Percentiles rank a stretch among this genome's conserved stretches.
These are phyloP conservation scores for Drosophila murphyi DNA, from an alignment of 1,140 invertebrate species.

Conservation along the genomic window DNA sequence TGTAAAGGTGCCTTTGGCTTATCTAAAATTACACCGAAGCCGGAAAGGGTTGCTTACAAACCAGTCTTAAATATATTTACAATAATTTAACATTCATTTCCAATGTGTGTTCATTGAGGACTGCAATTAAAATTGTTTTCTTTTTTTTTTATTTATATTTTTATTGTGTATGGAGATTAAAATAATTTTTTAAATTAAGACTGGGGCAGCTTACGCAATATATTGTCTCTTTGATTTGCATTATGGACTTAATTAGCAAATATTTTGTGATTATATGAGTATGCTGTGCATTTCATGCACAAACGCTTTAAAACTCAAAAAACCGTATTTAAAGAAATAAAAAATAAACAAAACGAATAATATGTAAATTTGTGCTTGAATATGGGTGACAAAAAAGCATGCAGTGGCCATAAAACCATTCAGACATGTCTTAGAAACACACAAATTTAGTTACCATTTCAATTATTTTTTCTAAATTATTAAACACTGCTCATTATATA, in stretches of 20 bases:
- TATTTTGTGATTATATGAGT: constrained; percentile 31
- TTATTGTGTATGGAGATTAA: too few relatives aligned
- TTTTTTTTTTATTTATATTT: constrained; percentile 27
- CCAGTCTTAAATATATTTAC: constrained; percentile 44
- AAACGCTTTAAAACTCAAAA: constrained; percentile 61
- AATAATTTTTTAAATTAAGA: constrained; percentile 53
- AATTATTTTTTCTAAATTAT: constrained; percentile 23
- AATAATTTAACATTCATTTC: background rate
- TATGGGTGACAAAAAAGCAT: constrained; percentile 40
- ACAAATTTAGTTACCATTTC: constrained; percentile 30
- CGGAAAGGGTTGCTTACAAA: constrained; percentile 33
- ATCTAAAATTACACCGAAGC: constrained; percentile 20
- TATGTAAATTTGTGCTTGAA: constrained; percentile 42
- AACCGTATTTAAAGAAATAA: constrained; percentile 20
- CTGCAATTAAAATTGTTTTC: constrained; percentile 20
- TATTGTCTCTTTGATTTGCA: constrained; percentile 23
- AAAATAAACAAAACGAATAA: background rate
- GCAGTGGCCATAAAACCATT: constrained; percentile 64
- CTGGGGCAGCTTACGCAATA: constrained; percentile 52
- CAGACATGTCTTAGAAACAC: constrained; percentile 59
- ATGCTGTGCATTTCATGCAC: constrained; percentile 67
- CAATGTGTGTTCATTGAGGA: constrained; percentile 1
- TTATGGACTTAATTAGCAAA: constrained; percentile 21
- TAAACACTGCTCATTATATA: constrained; percentile 32
- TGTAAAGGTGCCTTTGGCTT: constrained; percentile 66